Base-by-base conservation (phyloP, 2,888 invertebrate genomes). In the Camptogramma bilineatum region DNA sequence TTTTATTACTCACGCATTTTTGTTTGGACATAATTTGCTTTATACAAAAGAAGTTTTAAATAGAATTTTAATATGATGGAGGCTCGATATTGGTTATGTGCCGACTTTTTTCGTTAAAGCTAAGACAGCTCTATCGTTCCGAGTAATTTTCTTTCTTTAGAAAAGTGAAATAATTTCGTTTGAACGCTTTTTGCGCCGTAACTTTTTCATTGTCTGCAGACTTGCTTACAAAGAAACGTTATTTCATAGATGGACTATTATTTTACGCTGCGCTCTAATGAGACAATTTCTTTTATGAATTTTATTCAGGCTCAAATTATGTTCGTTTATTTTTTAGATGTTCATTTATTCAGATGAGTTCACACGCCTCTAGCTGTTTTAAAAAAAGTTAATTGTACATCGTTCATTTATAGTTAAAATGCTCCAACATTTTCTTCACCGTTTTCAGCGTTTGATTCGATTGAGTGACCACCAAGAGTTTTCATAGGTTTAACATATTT, bases 111-210 rank as follows among this genome's bases (percentile, higher is more conserved):
- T 19, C 16, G 10, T 16, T 48, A 17, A 28, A 34, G 2, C 19
- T 18, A 8, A 3, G 56, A 19, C 61, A 51, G 42, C 58, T 55
- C 52, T 62, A 58, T 17, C 55, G 64, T 73, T 73, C 74, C 73
- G 66, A 75, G 76, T 75, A 73, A 74, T 78, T 78, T 72, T 73
- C 73, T 70, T 71, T 72, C 75, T 76, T 76, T 74, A 73, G 73
- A 74, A 71, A 73, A 74, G 72, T 70, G 67, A 76, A 78, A 79
- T 80, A 76, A 80, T 80, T 78, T 78, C 70, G 78, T 77, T 77
- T 75, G 78, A 75, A 77, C 74, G 68, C 67, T 74, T 78, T 73
- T 73, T 66, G 66, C 57, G 73, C 70, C 72, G 74, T 77, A 76
- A 75, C 73, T 76, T 78, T 79, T 81, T 79, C 80, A 80, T 75